Percentiles rank a stretch among this genome's conserved stretches.
Evolutionary conservation across 2,888 invertebrate species (phyloP).

Genomic region (Athrips mouffetella): DNA sequence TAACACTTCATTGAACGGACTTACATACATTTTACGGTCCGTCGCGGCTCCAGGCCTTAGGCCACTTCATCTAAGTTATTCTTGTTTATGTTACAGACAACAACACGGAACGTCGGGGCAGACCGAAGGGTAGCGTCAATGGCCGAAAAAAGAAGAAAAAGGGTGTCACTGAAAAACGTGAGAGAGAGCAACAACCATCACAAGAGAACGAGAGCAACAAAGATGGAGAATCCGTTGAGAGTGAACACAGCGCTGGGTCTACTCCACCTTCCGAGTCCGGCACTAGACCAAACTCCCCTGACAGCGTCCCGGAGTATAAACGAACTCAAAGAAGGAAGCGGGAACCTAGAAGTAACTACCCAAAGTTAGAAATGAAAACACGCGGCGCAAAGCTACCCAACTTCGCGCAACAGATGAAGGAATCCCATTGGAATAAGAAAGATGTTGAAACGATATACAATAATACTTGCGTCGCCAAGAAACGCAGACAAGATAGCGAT

Average conservation of each 20-base stretch:
- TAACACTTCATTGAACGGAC: too few relatives aligned
- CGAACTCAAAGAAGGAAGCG: constrained; percentile 44
- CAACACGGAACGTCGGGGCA: constrained; percentile 60
- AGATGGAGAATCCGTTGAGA: constrained; percentile 65
- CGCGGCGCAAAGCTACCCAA: constrained; percentile 81
- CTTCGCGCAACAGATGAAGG: constrained; percentile 75
- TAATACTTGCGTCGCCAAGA: constrained; percentile 53
- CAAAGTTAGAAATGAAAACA: constrained; percentile 73
- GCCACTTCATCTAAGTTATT: background rate
- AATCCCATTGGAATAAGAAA: constrained; percentile 72
- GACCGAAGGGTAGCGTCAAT: constrained; percentile 61
- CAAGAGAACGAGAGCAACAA: constrained; percentile 73
- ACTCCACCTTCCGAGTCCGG: constrained; percentile 64
- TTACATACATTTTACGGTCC: too few relatives aligned
- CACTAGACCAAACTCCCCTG: constrained; percentile 64
- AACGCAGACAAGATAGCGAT: constrained; percentile 56
- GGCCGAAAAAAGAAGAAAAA: constrained; percentile 61
- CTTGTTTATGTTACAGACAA: constrained; percentile 44
- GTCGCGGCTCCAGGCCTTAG: background rate
- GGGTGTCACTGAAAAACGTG: constrained; percentile 54
- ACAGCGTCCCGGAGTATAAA: constrained; percentile 45
- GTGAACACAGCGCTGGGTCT: constrained; percentile 65
- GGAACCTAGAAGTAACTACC: constrained; percentile 44
- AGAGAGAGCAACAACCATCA: constrained; percentile 58
- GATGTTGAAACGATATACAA: constrained; percentile 67